Base-by-base conservation (phyloP, 2,797 vertebrate genomes). In the Gallirallus australis region DNA sequence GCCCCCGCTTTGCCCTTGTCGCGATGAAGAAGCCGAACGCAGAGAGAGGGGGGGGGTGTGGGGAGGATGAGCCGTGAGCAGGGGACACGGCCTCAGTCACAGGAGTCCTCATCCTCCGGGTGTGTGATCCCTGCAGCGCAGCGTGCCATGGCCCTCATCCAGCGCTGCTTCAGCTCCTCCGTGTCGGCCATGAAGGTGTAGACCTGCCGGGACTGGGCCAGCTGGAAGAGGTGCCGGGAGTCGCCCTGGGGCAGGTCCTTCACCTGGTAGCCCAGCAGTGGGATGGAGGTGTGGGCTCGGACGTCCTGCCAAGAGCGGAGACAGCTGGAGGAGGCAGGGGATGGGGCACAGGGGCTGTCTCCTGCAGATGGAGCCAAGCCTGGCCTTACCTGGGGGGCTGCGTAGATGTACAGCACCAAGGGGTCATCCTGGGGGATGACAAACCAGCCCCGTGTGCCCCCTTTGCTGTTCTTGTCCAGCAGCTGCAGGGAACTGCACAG, bases 401-500 rank as follows among this genome's bases (percentile, higher is more conserved):
- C 96, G 0, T 98, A 98, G 94, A 98, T 30, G 15, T 98, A 98
- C 52, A 98, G 96, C 86, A 98, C 97, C 0, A 98, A 97, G 21
- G 98, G 98, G 78, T 98, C 98, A 0, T 98, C 97, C 89, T 25
- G 94, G 0, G 98, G 98, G 87, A 98, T 98, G 81, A 97, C 98
- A 0, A 98, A 98, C 98, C 98, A 98, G 94, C 97, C 97, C 68
- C 96, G 93, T 0, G 78, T 86, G 54, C 96, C 40, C 1, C 81
- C 94, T 84, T 92, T 98, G 89, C 97, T 89, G 4, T 85, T 97
- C 84, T 92, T 97, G 92, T 98, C 98, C 6, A 94, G 42, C 70
- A 98, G 94, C 93, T 98, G 98, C 84, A 98, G 97, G 79, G 97
- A 98, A 84, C 98, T 93, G 94, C 98, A 98, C 76, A 98, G 82